phyloP scores from a whole-genome alignment of 2,888 invertebrate genomes.

The Idaea aversata region DNA sequence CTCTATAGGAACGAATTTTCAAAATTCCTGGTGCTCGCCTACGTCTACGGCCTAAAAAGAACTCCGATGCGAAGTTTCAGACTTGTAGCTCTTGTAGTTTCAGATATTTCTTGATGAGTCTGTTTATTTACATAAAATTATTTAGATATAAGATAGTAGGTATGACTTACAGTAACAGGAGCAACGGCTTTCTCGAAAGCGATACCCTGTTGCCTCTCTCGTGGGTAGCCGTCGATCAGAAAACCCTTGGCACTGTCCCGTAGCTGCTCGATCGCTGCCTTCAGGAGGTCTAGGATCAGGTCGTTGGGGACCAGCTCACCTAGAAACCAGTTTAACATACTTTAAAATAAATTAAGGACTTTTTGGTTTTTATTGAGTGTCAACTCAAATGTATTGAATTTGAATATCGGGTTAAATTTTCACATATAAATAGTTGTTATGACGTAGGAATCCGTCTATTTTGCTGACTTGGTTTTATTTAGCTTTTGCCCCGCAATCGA shows the following conservation, averaged over 20 bases:
- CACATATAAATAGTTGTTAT: no score
- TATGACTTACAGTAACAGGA: slow-evolving; percentile 60
- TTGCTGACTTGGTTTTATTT: no score
- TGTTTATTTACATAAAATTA: not conserved
- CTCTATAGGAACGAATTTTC: no score
- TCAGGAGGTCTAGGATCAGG: slow-evolving; percentile 91
- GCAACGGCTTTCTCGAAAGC: slow-evolving; percentile 90
- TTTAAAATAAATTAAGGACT: not conserved
- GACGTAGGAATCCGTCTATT: no score
- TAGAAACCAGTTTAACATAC: slow-evolving; percentile 29
- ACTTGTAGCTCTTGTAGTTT: no score
- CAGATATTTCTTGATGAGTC: no score
- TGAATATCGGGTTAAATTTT: no score
- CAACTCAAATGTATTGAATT: no score
- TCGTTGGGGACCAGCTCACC: slow-evolving; percentile 92
- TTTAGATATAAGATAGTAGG: no score
- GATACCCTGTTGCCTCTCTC: slow-evolving; percentile 92
- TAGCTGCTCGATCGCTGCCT: slow-evolving; percentile 87
- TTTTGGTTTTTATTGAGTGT: not conserved
- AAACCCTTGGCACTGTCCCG: slow-evolving; percentile 86
- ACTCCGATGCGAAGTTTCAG: not conserved
- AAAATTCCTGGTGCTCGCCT: no score
- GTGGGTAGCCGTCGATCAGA: slow-evolving; percentile 95
- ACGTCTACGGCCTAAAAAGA: no score
- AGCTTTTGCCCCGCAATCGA: no score